phyloP scores from a whole-genome alignment of 2,888 invertebrate species.

The Eulithis testata region DNA sequence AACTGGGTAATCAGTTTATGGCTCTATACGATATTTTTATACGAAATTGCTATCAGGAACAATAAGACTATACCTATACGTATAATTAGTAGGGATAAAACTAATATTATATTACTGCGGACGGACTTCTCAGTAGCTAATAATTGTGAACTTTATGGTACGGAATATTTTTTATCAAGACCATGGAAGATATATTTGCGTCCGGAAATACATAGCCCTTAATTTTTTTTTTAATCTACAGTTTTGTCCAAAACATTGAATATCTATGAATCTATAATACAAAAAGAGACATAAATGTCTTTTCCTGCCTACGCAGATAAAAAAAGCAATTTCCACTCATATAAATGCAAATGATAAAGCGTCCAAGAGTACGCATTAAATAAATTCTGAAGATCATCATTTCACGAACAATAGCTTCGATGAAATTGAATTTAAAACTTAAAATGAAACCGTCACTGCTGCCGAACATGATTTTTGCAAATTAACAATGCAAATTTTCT shows the following conservation, averaged over 20 bases:
- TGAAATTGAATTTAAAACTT: constrained; percentile 58
- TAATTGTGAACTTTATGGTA: no score
- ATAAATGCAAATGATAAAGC: constrained; percentile 54
- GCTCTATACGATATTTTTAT: neutral
- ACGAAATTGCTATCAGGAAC: no score
- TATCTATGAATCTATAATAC: neutral
- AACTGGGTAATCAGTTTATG: constrained; percentile 26
- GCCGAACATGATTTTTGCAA: constrained; percentile 42
- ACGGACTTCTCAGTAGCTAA: no score
- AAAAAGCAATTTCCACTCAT: constrained; percentile 38
- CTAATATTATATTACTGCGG: no score
- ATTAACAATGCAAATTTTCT: constrained; percentile 63
- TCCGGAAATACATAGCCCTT: neutral
- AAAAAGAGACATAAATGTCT: constrained; percentile 14
- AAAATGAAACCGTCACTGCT: constrained; percentile 53
- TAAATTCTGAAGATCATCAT: constrained; percentile 52
- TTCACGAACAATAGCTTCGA: constrained; percentile 49
- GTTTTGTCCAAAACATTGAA: constrained; percentile 1
- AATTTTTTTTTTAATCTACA: neutral
- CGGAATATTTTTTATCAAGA: no score
- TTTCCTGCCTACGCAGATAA: constrained; percentile 11
- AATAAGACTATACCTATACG: neutral
- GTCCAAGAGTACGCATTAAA: constrained; percentile 42
- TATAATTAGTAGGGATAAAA: no score
- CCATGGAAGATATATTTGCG: neutral